These are phyloP conservation scores for Drosophila azteca DNA, from an alignment of 1,140 invertebrate species.

Conservation along the genomic window DNA sequence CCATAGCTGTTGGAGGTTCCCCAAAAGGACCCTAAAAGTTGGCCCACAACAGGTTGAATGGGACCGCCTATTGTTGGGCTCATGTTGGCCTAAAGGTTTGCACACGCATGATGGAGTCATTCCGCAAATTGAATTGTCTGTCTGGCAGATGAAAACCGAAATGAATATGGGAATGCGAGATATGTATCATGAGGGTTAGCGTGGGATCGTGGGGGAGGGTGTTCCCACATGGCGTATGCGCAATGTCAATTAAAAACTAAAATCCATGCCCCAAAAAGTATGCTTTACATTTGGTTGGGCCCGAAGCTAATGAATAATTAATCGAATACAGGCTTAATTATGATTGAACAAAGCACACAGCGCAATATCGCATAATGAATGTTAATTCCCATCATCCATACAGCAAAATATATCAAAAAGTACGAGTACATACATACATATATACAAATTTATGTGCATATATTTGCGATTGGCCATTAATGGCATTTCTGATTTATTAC, in stretches of 20 bases:
- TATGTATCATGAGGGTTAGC: constrained; percentile 13
- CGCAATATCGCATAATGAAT: constrained; percentile 59
- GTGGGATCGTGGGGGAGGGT: neutral
- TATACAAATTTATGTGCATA: constrained; percentile 48
- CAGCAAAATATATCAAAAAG: constrained; percentile 25
- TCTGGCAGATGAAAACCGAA: constrained; percentile 46
- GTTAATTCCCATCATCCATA: constrained; percentile 34
- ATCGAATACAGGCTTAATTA: constrained; percentile 44
- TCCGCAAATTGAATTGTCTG: constrained; percentile 62
- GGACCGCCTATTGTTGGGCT: neutral
- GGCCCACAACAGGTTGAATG: constrained; percentile 32
- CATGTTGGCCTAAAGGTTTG: too few species aligned
- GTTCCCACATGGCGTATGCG: constrained; percentile 55
- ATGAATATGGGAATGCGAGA: constrained; percentile 55
- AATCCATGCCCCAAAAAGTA: constrained; percentile 54
- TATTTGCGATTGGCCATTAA: constrained; percentile 41
- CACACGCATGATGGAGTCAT: constrained; percentile 43
- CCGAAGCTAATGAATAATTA: constrained; percentile 56
- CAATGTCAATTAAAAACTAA: constrained; percentile 54
- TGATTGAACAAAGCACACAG: constrained; percentile 45
- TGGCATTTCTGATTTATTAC: constrained; percentile 72
- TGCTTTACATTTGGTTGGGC: constrained; percentile 41
- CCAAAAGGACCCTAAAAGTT: constrained; percentile 23
- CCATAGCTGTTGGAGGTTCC: too few species aligned
- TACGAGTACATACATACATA: neutral